Evolutionary conservation across 2,888 invertebrate species (phyloP), one percentile per base, ranked within the genome.

Genomic region (Strigamia transsilvanica): DNA sequence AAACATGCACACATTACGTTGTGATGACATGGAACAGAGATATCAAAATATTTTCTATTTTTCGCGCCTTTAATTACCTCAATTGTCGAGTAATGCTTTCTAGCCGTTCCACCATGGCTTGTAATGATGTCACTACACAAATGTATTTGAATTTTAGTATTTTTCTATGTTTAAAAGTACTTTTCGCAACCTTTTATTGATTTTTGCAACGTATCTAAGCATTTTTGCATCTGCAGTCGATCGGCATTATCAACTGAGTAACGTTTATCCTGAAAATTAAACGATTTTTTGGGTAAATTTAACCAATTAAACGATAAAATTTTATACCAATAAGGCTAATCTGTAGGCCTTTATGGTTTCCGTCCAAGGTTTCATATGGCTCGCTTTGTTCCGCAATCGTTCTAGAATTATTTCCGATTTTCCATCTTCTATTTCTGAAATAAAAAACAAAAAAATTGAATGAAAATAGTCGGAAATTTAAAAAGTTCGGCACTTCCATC

Each of bases 351-450:
- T 97, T 23, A 96, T 94, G 84, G 94, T 94, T 87, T 97, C 97
- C 83, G 91, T 91, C 87, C 97, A 92, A 84, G 93, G 92, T 89
- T 94, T 95, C 85, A 92, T 93, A 85, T 94, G 94, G 81, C 92
- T 91, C 84, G 93, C 91, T 89, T 96, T 95, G 73, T 94, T 93
- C 83, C 96, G 92, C 81, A 98, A 89, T 87, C 94, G 94, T 87
- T 97, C 97, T 96, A 98, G 97, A 84, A 97, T 90, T 83, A 95
- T 91, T 88, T 96, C 94, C 89, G 94, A 92, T 88, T 95, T 94
- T 91, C 92, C 92, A 88, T 92, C 92, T 27, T 83, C 83, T 38
- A 56, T 56, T 27, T 27, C 46, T 46, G n/a, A 15, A 10, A 34
- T 23, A 41, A 56, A 21, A 79, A 5, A 41, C 1, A 79, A 34